phyloP scores from a whole-genome alignment of 2,797 vertebrate genomes.

The Neoniphon sammara region DNA sequence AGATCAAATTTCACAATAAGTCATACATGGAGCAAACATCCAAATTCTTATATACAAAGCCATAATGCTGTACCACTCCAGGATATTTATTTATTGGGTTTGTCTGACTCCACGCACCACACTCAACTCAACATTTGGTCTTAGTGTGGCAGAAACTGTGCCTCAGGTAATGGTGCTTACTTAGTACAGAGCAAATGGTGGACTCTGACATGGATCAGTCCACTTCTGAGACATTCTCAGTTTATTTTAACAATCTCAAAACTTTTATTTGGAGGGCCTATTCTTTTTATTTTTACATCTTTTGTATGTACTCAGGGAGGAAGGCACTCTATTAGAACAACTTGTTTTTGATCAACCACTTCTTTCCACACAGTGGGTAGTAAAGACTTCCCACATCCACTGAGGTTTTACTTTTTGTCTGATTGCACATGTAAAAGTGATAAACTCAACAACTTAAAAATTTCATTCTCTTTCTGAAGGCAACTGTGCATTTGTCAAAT shows the following conservation, averaged over 20 bases:
- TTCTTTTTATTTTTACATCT: not conserved
- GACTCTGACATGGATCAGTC: not conserved
- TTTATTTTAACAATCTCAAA: no score
- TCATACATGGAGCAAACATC: no score
- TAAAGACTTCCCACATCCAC: not conserved
- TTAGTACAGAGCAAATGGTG: constrained; percentile 10
- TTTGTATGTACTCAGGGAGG: not conserved
- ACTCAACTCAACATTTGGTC: constrained; percentile 18
- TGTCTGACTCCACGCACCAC: constrained; percentile 18
- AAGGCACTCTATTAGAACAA: not conserved
- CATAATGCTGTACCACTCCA: no score
- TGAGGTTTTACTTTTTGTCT: no score
- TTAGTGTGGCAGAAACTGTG: constrained; percentile 22
- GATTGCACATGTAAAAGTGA: no score
- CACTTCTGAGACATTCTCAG: no score
- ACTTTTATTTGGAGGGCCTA: no score
- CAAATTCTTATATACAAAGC: no score
- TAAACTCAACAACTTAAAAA: not conserved
- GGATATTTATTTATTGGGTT: constrained; percentile 16
- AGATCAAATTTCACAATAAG: no score
- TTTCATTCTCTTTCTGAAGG: not conserved
- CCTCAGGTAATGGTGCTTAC: constrained; percentile 36
- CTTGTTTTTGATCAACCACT: not conserved
- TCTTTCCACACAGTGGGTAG: constrained; percentile 8
- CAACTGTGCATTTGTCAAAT: no score